phyloP scores from a whole-genome alignment of 2,888 invertebrate genomes.

The Anoncus sp. region DNA sequence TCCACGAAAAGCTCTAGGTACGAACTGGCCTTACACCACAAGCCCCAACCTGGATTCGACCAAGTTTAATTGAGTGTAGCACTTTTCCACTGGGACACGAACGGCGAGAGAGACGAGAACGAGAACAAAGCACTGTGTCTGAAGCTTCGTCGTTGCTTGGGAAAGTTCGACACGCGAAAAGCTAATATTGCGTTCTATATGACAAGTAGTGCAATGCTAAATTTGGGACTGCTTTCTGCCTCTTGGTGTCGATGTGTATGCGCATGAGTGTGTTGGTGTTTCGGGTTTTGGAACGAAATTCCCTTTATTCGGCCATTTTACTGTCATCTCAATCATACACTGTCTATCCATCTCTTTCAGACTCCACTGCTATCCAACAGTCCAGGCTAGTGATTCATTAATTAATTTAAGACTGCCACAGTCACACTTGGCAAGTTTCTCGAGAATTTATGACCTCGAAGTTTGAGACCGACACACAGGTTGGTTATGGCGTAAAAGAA shows the following conservation, averaged over 20 bases:
- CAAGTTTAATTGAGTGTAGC: slow-evolving; percentile 81
- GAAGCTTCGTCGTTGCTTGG: slow-evolving; percentile 10
- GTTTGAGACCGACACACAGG: slow-evolving; percentile 31
- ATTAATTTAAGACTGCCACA: slow-evolving; percentile 40
- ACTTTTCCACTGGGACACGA: slow-evolving; percentile 70
- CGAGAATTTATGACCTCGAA: slow-evolving; percentile 27
- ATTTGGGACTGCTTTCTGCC: not conserved
- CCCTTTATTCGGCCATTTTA: not conserved
- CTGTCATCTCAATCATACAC: slow-evolving; percentile 12
- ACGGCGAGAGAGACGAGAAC: not conserved
- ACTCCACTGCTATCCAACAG: not conserved
- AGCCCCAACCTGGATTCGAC: slow-evolving; percentile 77
- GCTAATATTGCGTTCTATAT: slow-evolving; percentile 9
- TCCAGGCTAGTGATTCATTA: slow-evolving; percentile 28
- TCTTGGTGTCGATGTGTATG: not conserved
- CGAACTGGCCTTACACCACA: slow-evolving; percentile 48
- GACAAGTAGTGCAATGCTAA: not conserved
- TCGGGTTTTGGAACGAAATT: not conserved
- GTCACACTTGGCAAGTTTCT: slow-evolving; percentile 34
- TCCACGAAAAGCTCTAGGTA: slow-evolving; percentile 50
- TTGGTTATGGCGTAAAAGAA: slow-evolving; percentile 42
- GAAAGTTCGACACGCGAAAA: slow-evolving; percentile 29
- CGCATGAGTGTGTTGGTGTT: not conserved
- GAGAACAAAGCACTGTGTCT: slow-evolving; percentile 14
- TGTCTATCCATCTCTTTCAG: slow-evolving; percentile 2